These are phyloP conservation scores for Ylistrum balloti DNA, from an alignment of 1,140 invertebrate species.

Conservation along the genomic window DNA sequence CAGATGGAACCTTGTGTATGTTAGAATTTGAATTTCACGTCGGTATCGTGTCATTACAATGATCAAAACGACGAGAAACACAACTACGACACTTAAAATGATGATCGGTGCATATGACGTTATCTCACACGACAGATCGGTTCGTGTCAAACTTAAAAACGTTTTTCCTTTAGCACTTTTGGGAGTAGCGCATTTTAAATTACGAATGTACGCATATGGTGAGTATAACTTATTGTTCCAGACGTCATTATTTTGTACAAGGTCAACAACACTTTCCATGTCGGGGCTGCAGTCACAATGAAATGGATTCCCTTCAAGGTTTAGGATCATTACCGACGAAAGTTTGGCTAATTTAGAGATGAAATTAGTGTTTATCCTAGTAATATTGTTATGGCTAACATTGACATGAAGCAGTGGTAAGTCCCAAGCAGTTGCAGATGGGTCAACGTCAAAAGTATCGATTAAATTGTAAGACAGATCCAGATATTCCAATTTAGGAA, in stretches of 20 bases:
- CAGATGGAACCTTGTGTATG: conserved; percentile 75
- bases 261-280: conserved; percentile 56
- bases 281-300: conserved; percentile 65
- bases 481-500: conserved; percentile 65
- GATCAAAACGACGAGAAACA: conserved; percentile 61
- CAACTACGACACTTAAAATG: conserved; percentile 59
- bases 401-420: conserved; percentile 56
- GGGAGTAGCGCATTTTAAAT: conserved; percentile 63
- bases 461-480: conserved; percentile 69
- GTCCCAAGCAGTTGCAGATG: conserved; percentile 45
- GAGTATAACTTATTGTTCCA: conserved; percentile 45
- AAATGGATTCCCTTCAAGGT: conserved; percentile 67
- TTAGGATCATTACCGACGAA: conserved; percentile 59
- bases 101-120: conserved; percentile 61
- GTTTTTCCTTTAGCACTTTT: conserved; percentile 52
- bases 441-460: conserved; percentile 59
- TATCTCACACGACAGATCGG: conserved; percentile 55
- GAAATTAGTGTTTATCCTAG: conserved; percentile 54
- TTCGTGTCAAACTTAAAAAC: conserved; percentile 50
- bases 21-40: conserved; percentile 73
- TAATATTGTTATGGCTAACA: conserved; percentile 67
- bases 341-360: conserved; percentile 55
- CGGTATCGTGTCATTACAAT: conserved; percentile 65
- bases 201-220: conserved; percentile 64
- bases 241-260: conserved; percentile 55